A percentile compares a stretch with the other conserved stretches of the same genome.
Evolutionary conservation across 2,113 vertebrate genomes (phyloP).

Genomic region (Scomber scombrus): DNA sequence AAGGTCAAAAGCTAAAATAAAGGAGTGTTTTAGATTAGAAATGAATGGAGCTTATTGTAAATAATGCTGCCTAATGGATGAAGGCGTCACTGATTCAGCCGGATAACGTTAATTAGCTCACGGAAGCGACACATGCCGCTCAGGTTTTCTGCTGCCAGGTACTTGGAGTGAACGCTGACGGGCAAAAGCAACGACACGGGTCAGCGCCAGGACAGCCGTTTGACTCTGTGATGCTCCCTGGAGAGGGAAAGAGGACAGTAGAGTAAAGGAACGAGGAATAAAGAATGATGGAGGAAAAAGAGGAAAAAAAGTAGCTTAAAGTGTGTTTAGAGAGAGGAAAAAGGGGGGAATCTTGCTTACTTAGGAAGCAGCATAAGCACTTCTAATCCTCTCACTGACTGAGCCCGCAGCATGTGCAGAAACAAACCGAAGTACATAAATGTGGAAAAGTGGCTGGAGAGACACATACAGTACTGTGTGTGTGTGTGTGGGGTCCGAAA

Average conservation of each 20-base stretch:
- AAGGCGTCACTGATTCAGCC: conserved; percentile 33
- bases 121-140: conserved; percentile 49
- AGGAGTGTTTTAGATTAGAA: conserved; percentile 13
- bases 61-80: conserved; percentile 17
- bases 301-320: not conserved
- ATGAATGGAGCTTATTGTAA: conserved; percentile 32
- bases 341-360: conserved; percentile 46
- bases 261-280: not conserved
- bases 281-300: not conserved
- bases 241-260: not conserved
- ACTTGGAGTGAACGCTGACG: conserved; percentile 44
- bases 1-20: conserved; percentile 19
- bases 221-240: not conserved
- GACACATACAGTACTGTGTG: too few relatives aligned
- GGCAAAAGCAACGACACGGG: conserved; percentile 1
- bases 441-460: not conserved
- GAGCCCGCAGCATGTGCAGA: conserved; percentile 40
- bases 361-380: conserved; percentile 58
- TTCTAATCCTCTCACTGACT: conserved; percentile 65
- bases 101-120: conserved; percentile 52
- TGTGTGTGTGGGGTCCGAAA: not conserved
- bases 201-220: conserved; percentile 6
- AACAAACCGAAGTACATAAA: conserved; percentile 19
- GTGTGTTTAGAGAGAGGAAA: not conserved
- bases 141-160: conserved; percentile 45